Conservation (phyloP, 2,113 vertebrate genomes). For the Electrona antarctica region DNA sequence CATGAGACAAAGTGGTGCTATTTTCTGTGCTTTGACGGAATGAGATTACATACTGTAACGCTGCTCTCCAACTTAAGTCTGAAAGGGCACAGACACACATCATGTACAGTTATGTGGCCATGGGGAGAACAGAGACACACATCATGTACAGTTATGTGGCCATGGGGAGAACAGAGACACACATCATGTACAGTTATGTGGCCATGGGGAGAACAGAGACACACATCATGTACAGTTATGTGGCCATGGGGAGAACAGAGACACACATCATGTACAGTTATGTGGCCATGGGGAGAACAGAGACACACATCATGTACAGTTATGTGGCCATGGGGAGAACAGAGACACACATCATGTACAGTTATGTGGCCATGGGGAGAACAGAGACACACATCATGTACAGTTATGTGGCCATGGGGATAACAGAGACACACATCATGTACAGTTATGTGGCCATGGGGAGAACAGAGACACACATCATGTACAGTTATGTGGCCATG, state of each 20-base stretch:
- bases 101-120: constrained; percentile 49
- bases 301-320: constrained; percentile 39
- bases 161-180: constrained; percentile 37
- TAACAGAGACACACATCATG: constrained; percentile 21
- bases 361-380: constrained; percentile 51
- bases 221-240: constrained; percentile 47
- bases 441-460: constrained; percentile 52
- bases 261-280: constrained; percentile 44
- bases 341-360: constrained; percentile 34
- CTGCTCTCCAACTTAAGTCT: constrained; percentile 40
- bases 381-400: constrained; percentile 30
- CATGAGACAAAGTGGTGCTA: constrained; percentile 32
- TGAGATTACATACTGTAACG: constrained; percentile 44
- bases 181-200: constrained; percentile 49
- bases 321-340: constrained; percentile 49
- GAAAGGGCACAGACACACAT: constrained; percentile 28
- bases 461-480: constrained; percentile 33
- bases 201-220: constrained; percentile 37
- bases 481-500: constrained; percentile 50
- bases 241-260: constrained; percentile 43
- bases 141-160: constrained; percentile 48
- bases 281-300: constrained; percentile 48
- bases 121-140: constrained; percentile 36
- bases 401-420: constrained; percentile 53
- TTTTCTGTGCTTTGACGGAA: constrained; percentile 54